These are phyloP conservation scores for Falco columbarius DNA, from an alignment of 2,797 vertebrate species.

Conservation along the genomic window DNA sequence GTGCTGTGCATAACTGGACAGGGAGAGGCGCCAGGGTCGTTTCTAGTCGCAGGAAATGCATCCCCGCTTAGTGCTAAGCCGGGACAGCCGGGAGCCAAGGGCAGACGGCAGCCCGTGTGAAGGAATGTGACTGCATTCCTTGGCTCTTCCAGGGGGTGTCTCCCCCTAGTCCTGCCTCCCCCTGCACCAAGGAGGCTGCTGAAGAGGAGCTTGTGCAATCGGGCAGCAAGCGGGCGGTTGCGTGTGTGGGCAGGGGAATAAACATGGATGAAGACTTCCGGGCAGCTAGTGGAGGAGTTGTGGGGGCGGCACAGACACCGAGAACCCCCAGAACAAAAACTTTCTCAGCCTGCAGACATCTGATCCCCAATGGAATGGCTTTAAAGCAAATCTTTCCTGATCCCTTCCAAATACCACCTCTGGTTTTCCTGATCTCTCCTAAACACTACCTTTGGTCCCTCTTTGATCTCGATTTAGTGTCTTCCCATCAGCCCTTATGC, in stretches of 20 bases:
- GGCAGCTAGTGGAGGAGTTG: background rate
- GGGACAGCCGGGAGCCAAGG: background rate
- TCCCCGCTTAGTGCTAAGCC: background rate
- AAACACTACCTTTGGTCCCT: background rate
- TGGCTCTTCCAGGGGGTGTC: background rate
- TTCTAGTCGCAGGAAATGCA: background rate
- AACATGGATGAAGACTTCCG: background rate
- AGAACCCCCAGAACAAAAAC: background rate
- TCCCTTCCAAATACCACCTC: background rate
- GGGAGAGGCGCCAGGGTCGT: background rate
- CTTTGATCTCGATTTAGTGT: background rate
- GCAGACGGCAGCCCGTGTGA: background rate
- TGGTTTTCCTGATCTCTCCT: background rate
- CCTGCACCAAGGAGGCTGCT: background rate
- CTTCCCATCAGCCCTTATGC: background rate
- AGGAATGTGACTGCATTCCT: constrained; percentile 41
- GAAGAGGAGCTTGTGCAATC: background rate
- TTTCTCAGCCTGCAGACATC: background rate
- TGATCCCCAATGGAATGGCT: background rate
- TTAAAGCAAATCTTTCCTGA: background rate
- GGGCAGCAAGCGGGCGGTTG: background rate
- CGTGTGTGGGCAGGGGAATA: background rate
- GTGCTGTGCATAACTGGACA: background rate
- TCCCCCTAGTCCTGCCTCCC: background rate
- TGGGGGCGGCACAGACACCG: background rate